Percentiles rank a stretch among this genome's conserved stretches.
Evolutionary conservation across 2,113 vertebrate species (phyloP).

Genomic region (Atractosteus spatula): DNA sequence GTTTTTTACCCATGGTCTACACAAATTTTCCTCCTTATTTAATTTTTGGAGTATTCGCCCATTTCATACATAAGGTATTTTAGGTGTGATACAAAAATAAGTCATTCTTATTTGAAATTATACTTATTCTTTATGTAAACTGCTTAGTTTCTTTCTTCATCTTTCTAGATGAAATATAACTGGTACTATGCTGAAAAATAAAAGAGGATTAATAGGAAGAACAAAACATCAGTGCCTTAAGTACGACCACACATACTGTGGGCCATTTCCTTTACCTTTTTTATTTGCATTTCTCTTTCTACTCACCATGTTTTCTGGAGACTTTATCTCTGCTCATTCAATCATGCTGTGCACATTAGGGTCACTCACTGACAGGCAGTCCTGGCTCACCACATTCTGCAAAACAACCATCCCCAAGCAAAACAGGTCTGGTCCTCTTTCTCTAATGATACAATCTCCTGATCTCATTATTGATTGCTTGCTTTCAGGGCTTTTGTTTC

Average conservation of each 20-base stretch:
- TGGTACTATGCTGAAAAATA: too few relatives aligned
- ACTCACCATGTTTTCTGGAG: conserved; percentile 48
- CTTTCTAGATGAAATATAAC: too few relatives aligned
- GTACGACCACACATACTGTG: conserved; percentile 45
- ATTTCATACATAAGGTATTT: too few relatives aligned
- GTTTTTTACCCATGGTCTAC: too few relatives aligned
- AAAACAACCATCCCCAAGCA: conserved; percentile 67
- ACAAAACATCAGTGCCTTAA: too few relatives aligned
- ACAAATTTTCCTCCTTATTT: too few relatives aligned
- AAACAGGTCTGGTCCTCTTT: conserved; percentile 64
- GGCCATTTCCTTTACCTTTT: conserved; percentile 35
- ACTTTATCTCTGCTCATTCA: conserved; percentile 63
- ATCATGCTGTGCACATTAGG: conserved; percentile 53
- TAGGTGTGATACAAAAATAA: too few relatives aligned
- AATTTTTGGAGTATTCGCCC: too few relatives aligned
- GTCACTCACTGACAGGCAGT: conserved; percentile 63
- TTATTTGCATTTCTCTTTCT: conserved; percentile 51
- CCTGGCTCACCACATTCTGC: conserved; percentile 60
- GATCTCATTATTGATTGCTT: conserved; percentile 75
- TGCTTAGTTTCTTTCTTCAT: too few relatives aligned
- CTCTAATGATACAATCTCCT: conserved; percentile 77
- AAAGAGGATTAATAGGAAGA: too few relatives aligned
- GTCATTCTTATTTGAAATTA: too few relatives aligned
- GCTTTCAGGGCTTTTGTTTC: conserved; percentile 73
- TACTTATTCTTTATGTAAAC: too few relatives aligned